A percentile compares a stretch with the other conserved stretches of the same genome.
Conservation (phyloP, 2,888 invertebrate species). For the Stegophylla sp. region DNA sequence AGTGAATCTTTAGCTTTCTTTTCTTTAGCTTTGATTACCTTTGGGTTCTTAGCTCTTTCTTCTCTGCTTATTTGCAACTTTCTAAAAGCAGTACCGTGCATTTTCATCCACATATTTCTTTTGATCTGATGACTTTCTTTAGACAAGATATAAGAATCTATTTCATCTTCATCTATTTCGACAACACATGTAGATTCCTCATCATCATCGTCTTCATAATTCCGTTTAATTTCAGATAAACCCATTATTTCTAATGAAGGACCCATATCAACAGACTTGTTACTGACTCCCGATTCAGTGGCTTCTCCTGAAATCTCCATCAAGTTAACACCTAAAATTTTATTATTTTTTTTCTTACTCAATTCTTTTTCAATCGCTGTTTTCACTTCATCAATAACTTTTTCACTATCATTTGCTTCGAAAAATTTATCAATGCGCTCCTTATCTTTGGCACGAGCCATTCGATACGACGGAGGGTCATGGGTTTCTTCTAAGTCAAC, state of each 20-base stretch:
- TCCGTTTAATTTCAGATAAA: constrained; percentile 38
- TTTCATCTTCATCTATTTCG: constrained; percentile 86
- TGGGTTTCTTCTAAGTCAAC: constrained; percentile 96
- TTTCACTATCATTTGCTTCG: constrained; percentile 64
- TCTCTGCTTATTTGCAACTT: constrained; percentile 75
- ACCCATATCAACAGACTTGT: constrained; percentile 20
- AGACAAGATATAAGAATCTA: constrained; percentile 83
- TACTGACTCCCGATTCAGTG: constrained; percentile 4
- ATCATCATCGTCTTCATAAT: constrained; percentile 63
- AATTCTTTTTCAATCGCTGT: constrained; percentile 60
- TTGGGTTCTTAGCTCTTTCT: constrained; percentile 78
- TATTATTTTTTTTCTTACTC: constrained; percentile 56
- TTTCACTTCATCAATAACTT: constrained; percentile 57
- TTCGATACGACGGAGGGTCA: constrained; percentile 94
- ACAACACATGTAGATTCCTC: constrained; percentile 73
- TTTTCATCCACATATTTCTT: constrained; percentile 82
- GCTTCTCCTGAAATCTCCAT: constrained; percentile 37
- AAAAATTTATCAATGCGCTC: constrained; percentile 78
- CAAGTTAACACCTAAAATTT: constrained; percentile 37
- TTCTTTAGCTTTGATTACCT: constrained; percentile 79
- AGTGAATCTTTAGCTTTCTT: constrained; percentile 72
- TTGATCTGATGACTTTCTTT: constrained; percentile 83
- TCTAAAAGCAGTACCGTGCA: constrained; percentile 85
- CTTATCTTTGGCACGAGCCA: constrained; percentile 85
- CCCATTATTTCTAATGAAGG: constrained; percentile 57